Percentiles rank a stretch among this genome's conserved stretches.
These are phyloP conservation scores for Oplegnathus fasciatus DNA, from an alignment of 2,113 vertebrate species.

Conservation along the genomic window DNA sequence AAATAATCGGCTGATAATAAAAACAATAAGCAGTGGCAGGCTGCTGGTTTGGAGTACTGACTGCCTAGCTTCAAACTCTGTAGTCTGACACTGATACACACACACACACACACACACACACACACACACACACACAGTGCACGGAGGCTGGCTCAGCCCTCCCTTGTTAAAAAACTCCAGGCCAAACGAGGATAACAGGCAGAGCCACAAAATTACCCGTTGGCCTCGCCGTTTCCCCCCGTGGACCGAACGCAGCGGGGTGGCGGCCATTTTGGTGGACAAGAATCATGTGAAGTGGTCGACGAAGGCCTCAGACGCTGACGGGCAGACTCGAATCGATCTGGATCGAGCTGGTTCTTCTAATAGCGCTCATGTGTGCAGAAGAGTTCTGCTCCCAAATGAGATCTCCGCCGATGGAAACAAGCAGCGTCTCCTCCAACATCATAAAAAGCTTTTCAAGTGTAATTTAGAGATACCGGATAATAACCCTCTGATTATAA, in stretches of 20 bases:
- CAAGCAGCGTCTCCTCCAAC: background rate
- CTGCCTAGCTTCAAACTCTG: background rate
- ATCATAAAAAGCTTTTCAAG: slow-evolving; percentile 3
- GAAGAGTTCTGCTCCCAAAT: slow-evolving; percentile 7
- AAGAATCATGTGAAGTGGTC: slow-evolving; percentile 52
- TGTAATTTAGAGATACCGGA: slow-evolving; percentile 36
- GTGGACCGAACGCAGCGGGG: background rate
- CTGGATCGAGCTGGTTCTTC: slow-evolving; percentile 24
- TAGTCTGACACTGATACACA: background rate
- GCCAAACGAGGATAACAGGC: slow-evolving; percentile 62
- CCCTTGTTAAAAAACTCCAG: slow-evolving; percentile 9
- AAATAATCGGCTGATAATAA: no score
- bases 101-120: background rate
- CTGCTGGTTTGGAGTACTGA: background rate
- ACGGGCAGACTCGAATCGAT: slow-evolving; percentile 38
- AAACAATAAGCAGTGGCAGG: no score
- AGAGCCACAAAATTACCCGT: slow-evolving; percentile 67
- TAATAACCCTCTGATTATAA: slow-evolving; percentile 33
- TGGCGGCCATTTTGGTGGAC: slow-evolving; percentile 30
- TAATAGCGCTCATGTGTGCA: background rate
- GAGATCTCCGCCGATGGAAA: background rate
- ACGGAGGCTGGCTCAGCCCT: slow-evolving; percentile 28
- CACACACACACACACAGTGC: background rate
- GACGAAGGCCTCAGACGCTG: slow-evolving; percentile 1
- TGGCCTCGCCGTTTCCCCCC: slow-evolving; percentile 32